A percentile compares a stretch with the other conserved stretches of the same genome.
phyloP scores from a whole-genome alignment of 2,113 vertebrate genomes.

The Melozone crissalis region DNA sequence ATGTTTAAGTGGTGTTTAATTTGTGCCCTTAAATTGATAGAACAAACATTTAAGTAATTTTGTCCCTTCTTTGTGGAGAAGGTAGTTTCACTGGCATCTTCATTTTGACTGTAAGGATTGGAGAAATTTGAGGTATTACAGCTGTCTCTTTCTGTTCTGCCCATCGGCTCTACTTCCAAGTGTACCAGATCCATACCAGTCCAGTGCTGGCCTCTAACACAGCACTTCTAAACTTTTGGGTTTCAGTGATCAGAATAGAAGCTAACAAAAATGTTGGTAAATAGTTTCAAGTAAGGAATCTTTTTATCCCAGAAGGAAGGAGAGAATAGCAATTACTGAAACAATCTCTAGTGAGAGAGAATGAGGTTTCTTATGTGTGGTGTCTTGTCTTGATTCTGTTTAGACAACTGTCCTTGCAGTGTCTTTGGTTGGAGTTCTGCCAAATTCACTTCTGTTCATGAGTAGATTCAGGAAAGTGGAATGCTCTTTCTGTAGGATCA shows the following conservation, averaged over 20 bases:
- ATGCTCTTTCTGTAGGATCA: neutral
- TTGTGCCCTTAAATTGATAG: neutral
- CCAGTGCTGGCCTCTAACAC: neutral
- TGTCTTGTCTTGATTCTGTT: neutral
- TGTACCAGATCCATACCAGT: neutral
- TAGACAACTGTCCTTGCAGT: neutral
- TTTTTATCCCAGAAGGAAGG: neutral
- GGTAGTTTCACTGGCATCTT: neutral
- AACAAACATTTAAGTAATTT: neutral
- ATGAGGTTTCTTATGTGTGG: neutral
- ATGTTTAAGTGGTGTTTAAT: neutral
- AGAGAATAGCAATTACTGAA: neutral
- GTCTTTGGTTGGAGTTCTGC: neutral
- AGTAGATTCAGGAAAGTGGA: neutral
- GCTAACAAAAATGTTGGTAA: neutral
- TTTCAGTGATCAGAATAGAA: neutral
- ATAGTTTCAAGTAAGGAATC: neutral
- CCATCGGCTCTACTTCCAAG: neutral
- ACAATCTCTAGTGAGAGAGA: neutral
- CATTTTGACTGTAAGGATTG: neutral
- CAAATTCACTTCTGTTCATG: neutral
- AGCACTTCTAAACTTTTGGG: neutral
- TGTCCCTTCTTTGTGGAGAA: neutral
- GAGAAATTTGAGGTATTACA: neutral
- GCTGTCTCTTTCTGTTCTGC: neutral